These are phyloP conservation scores for Eristalis arbustorum DNA, from an alignment of 2,888 invertebrate species.

Conservation along the genomic window DNA sequence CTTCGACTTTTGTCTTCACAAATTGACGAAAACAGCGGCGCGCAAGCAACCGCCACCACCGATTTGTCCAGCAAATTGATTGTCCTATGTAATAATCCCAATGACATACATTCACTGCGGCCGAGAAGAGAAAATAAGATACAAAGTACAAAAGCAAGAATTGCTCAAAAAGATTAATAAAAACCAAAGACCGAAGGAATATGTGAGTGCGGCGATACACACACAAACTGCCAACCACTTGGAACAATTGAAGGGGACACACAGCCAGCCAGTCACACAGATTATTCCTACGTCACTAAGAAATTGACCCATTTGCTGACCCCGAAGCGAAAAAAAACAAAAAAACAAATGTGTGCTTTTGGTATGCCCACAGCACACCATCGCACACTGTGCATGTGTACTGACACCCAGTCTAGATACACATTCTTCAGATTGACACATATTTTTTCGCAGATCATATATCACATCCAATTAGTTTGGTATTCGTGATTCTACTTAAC, in stretches of 20 bases:
- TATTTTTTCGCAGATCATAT: slow-evolving; percentile 73
- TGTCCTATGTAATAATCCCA: slow-evolving; percentile 69
- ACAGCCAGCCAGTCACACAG: slow-evolving; percentile 53
- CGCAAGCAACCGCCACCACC: not conserved
- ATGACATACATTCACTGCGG: slow-evolving; percentile 66
- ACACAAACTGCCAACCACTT: slow-evolving; percentile 38
- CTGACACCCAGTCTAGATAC: slow-evolving; percentile 11
- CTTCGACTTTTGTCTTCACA: slow-evolving; percentile 41
- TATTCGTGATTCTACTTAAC: slow-evolving; percentile 82
- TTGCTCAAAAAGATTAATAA: slow-evolving; percentile 60
- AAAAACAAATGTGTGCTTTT: no score
- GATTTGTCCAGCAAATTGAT: slow-evolving; percentile 52
- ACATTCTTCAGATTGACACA: slow-evolving; percentile 71
- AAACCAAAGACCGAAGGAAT: slow-evolving; percentile 39
- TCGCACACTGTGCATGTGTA: not conserved
- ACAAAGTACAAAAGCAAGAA: slow-evolving; percentile 8
- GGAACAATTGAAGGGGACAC: slow-evolving; percentile 62
- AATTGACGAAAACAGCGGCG: slow-evolving; percentile 56
- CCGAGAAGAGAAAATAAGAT: slow-evolving; percentile 3
- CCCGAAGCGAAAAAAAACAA: slow-evolving; percentile 42
- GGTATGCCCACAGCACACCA: slow-evolving; percentile 24
- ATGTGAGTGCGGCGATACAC: not conserved
- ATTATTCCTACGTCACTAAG: slow-evolving; percentile 69
- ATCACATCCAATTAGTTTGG: slow-evolving; percentile 80
- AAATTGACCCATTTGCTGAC: slow-evolving; percentile 66